These are phyloP conservation scores for Tonatia bakeri DNA, from an alignment of 2,113 vertebrate genomes.

Conservation along the genomic window DNA sequence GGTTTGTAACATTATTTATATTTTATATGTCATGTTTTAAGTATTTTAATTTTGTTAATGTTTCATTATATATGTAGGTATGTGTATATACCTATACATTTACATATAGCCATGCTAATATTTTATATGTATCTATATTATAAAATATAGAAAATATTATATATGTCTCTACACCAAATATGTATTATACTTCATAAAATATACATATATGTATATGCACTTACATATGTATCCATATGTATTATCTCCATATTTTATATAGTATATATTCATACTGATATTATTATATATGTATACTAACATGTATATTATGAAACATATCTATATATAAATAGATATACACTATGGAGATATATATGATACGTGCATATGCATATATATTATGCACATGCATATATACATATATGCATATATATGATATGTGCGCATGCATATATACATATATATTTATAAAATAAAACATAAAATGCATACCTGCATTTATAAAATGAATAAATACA, in stretches of 20 bases:
- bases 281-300: not conserved
- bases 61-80: not conserved
- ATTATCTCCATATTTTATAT: not conserved
- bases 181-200: not conserved
- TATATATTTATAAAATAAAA: not conserved
- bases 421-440: not conserved
- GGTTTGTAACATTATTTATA: not conserved
- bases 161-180: not conserved
- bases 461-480: not conserved
- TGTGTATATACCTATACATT: not conserved
- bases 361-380: not conserved
- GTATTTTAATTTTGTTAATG: not conserved
- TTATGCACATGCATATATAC: too few relatives aligned
- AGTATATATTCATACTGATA: not conserved
- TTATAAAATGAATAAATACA: not conserved
- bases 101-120: not conserved
- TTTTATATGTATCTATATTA: constrained; percentile 8
- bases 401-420: not conserved
- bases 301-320: not conserved
- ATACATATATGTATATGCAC: not conserved
- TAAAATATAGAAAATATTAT: not conserved
- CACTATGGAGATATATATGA: not conserved
- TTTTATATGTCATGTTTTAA: not conserved
- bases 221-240: not conserved
- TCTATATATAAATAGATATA: not conserved